These are phyloP conservation scores for Hippocampus abdominalis DNA, from an alignment of 2,113 vertebrate species.

Conservation along the genomic window DNA sequence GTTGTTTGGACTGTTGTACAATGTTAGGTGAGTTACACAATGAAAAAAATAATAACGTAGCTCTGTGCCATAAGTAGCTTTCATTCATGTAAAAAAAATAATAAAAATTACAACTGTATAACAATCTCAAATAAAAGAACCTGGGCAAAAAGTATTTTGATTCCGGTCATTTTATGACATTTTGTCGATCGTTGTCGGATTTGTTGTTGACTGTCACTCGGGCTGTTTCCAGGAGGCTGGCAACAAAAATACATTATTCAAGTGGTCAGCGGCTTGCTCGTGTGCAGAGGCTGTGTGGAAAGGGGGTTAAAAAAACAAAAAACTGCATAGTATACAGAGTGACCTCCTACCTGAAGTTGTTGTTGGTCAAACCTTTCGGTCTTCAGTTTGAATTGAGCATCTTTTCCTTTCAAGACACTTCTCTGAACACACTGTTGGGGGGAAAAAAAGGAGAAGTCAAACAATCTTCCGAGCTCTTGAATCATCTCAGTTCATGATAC, in stretches of 20 bases:
- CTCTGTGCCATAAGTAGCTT: neutral
- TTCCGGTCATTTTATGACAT: neutral
- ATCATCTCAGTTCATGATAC: too few relatives aligned
- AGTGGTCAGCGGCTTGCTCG: constrained; percentile 10
- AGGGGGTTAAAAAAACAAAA: neutral
- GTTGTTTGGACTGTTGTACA: neutral
- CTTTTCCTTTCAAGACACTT: too few relatives aligned
- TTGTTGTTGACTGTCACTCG: constrained; percentile 44
- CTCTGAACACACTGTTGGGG: too few relatives aligned
- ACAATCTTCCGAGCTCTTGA: too few relatives aligned
- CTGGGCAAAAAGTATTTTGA: neutral
- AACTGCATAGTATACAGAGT: neutral
- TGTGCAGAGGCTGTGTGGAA: neutral
- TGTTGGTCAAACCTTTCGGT: too few relatives aligned
- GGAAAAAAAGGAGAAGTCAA: too few relatives aligned
- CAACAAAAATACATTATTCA: constrained; percentile 47
- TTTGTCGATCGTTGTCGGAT: constrained; percentile 2
- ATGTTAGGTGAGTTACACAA: neutral
- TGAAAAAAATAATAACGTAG: neutral
- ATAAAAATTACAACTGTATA: neutral
- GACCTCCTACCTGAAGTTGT: too few relatives aligned
- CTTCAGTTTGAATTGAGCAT: too few relatives aligned
- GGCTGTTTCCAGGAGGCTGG: constrained; percentile 42
- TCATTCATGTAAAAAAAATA: neutral
- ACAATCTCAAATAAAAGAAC: neutral